phyloP scores from a whole-genome alignment of 2,113 vertebrate genomes.

The Tricholaema leucomelas region DNA sequence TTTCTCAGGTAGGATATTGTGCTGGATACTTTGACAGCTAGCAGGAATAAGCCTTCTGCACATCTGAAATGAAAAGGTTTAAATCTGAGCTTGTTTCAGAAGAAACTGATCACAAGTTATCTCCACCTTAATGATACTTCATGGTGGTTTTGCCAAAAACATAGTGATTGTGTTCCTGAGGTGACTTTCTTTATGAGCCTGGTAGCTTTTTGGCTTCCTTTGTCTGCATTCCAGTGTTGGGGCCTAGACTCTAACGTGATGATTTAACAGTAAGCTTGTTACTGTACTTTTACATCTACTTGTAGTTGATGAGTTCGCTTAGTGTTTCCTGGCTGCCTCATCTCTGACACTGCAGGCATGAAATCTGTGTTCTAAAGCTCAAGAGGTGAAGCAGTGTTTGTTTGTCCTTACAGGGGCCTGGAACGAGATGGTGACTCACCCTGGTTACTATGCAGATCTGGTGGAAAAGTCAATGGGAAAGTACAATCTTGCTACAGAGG shows the following conservation, averaged over 20 bases:
- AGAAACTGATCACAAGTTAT: background rate
- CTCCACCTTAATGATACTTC: background rate
- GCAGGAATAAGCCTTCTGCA: background rate
- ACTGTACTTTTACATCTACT: background rate
- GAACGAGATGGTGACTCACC: slow-evolving; percentile 93
- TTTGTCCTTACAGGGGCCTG: slow-evolving; percentile 83
- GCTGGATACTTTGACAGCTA: background rate
- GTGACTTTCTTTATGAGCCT: background rate
- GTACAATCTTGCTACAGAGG: slow-evolving; percentile 91
- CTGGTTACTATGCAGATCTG: slow-evolving; percentile 90
- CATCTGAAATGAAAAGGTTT: background rate
- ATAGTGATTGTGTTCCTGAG: background rate
- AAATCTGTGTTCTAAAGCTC: background rate
- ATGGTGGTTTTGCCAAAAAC: background rate
- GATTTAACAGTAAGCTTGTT: background rate
- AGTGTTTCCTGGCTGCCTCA: background rate
- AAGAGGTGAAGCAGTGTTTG: background rate
- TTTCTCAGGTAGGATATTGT: slow-evolving; percentile 81
- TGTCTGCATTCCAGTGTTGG: background rate
- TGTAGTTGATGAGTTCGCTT: background rate
- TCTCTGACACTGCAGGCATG: background rate
- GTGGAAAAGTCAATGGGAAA: slow-evolving; percentile 89
- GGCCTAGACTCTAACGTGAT: background rate
- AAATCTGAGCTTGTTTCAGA: background rate
- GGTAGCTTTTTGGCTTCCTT: background rate